Base-by-base conservation (phyloP, 2,888 invertebrate genomes). In the Dasysyrphus albostriatus region DNA sequence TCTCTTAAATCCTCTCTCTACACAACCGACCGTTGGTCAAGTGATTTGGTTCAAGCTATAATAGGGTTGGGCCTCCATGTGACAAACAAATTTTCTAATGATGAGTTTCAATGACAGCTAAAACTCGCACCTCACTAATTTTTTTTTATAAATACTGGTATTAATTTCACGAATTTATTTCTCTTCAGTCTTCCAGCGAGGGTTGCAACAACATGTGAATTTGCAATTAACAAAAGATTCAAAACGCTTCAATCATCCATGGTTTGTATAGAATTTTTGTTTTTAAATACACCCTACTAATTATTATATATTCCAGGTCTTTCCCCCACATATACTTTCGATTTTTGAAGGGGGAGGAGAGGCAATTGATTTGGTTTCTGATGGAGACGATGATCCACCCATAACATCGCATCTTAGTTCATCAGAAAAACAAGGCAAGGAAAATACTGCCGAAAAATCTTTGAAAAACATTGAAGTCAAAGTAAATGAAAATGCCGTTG, bases 311-410 rank as follows among this genome's bases (percentile, higher is more conserved):
- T 58, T 65, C 5, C 29, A 87, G 85, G 56, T 10, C 10, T 78
- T 87, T 24, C 82, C 85, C 12, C 42, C 54, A 1, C 32, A 82
- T 47, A 63, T 87, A 1, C 14, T 63, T 4, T 39, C 56, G 1
- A 51, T 56, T 5, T 85, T 85, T 39, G 39, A 44, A 9, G 61
- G 69, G 16, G 16, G 56, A 39, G 16, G 8, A 32, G 74, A 54
- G n/a, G 19, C 78, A 0, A 87, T 87, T 24, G 59, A 78, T 5
- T 78, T 87, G 10, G 72, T 82, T n/a, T 82, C 82, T 19, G 85
- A 85, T 19, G 85, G 77, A 14, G 49, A 59, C 7, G 51, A 61
- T 24, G 29, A 39, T 2, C 34, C 1, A 2, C 24, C n/a, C 9
- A 10, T 0, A 6, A 16, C n/a, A 49, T 9, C 39, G 44, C n/a